Conservation (phyloP, 2,888 invertebrate genomes). For the Scrobipalpa costella region DNA sequence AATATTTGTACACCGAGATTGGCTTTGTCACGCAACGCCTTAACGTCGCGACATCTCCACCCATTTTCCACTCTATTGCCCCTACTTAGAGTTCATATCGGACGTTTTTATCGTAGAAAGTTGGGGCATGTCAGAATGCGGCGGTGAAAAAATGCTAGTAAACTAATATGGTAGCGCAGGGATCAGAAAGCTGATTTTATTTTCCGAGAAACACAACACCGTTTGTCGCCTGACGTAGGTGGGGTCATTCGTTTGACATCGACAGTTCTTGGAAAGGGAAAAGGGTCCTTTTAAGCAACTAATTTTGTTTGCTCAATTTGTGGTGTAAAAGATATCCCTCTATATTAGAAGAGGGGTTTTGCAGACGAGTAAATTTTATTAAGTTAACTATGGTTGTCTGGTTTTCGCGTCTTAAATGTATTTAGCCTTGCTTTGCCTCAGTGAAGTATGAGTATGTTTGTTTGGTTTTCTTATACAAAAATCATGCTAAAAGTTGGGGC, state of each 20-base stretch:
- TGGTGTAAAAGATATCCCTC: neutral
- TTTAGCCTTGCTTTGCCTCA: too few species aligned
- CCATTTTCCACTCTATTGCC: conserved; percentile 56
- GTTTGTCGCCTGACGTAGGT: conserved; percentile 28
- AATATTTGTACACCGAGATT: conserved; percentile 75
- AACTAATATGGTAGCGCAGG: conserved; percentile 69
- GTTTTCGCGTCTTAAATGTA: neutral
- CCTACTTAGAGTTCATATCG: conserved; percentile 42
- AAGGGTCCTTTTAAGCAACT: conserved; percentile 10
- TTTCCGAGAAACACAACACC: conserved; percentile 61
- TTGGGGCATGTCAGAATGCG: conserved; percentile 45
- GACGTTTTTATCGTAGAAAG: conserved; percentile 29
- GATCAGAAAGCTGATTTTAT: conserved; percentile 67
- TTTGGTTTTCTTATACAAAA: too few species aligned
- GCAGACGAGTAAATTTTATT: neutral
- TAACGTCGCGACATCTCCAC: conserved; percentile 46
- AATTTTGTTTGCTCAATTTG: conserved; percentile 17
- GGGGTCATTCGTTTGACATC: conserved; percentile 35
- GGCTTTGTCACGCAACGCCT: conserved; percentile 59
- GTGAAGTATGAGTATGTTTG: too few species aligned
- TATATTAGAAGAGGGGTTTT: neutral
- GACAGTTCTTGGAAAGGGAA: conserved; percentile 35
- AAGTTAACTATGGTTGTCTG: neutral
- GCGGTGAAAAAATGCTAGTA: conserved; percentile 59
- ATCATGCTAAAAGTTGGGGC: too few species aligned